These are phyloP conservation scores for Tylochromis polylepis DNA, from an alignment of 2,113 vertebrate species.

Conservation along the genomic window DNA sequence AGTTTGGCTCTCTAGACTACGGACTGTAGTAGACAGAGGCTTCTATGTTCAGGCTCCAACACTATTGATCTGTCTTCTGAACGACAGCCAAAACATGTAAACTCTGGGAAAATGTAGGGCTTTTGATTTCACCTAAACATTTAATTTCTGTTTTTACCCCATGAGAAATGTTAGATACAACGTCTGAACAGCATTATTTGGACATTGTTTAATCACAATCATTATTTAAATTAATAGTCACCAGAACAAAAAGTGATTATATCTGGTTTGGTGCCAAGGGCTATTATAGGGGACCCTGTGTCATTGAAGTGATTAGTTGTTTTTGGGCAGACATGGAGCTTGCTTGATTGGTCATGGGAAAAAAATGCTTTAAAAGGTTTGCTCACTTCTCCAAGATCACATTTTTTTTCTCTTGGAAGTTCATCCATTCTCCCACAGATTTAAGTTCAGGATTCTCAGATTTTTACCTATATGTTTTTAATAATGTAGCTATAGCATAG, in stretches of 20 bases:
- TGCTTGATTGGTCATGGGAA: not conserved
- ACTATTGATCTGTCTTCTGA: not conserved
- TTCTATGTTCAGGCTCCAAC: not conserved
- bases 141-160: not conserved
- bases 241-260: too few species aligned
- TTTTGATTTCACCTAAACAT: too few species aligned
- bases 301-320: fast-evolving
- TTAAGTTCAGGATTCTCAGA: not conserved
- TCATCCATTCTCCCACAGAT: not conserved
- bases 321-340: not conserved
- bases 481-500: not conserved
- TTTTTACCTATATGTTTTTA: not conserved
- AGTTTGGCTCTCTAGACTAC: not conserved
- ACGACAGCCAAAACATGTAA: too few species aligned
- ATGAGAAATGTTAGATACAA: not conserved
- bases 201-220: too few species aligned
- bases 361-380: not conserved
- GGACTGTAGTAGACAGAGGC: not conserved
- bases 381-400: fast-evolving
- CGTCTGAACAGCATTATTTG: too few species aligned
- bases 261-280: too few species aligned
- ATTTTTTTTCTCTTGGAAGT: not conserved
- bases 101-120: too few species aligned
- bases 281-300: not conserved
- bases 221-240: too few species aligned